Conservation (phyloP, 2,797 vertebrate species). For the Phyllotis vaccarum region DNA sequence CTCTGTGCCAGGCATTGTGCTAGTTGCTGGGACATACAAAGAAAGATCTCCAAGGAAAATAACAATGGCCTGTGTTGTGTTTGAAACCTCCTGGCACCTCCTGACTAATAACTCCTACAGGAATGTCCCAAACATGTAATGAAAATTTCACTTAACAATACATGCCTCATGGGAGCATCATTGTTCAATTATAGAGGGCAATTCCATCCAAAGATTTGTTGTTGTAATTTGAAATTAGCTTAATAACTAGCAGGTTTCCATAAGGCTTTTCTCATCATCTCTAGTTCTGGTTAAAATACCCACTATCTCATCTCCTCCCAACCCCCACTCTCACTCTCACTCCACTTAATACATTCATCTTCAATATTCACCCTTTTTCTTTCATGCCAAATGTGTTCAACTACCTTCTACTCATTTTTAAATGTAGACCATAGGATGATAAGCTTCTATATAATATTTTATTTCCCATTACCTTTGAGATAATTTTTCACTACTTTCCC, state of each 20-base stretch:
- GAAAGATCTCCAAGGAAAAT: background rate
- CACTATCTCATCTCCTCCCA: too few relatives aligned
- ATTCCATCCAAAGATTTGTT: background rate
- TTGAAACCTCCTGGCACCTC: background rate
- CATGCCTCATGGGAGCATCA: background rate
- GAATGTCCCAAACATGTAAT: background rate
- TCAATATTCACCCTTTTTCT: background rate
- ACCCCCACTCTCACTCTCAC: fast-evolving
- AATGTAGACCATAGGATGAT: background rate
- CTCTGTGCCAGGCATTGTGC: background rate
- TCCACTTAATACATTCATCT: background rate
- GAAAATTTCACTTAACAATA: background rate
- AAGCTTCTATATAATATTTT: background rate
- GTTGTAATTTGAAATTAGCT: background rate
- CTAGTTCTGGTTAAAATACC: background rate
- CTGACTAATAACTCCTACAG: background rate
- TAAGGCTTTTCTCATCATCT: background rate
- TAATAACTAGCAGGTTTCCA: background rate
- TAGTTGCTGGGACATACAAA: background rate
- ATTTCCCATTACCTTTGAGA: background rate
- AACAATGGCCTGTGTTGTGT: background rate
- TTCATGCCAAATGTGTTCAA: background rate
- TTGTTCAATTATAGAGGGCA: background rate
- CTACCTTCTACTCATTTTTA: background rate
- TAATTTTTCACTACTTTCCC: background rate